Conservation (phyloP, 2,797 vertebrate species). For the Telmatherina bonti region DNA sequence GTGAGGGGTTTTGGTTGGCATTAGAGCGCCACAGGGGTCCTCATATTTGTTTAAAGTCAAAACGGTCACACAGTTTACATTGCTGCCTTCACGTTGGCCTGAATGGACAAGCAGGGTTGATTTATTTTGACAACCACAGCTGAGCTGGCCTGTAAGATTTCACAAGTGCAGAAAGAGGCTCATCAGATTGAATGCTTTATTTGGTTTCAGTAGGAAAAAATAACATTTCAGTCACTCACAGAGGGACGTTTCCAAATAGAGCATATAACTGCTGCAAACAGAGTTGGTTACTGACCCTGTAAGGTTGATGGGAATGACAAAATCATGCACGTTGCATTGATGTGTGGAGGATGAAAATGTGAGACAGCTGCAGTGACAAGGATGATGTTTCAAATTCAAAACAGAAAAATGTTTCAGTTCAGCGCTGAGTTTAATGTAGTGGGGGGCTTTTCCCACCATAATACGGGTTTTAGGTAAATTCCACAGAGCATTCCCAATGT, state of each 20-base stretch:
- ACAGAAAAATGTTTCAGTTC: too few species aligned
- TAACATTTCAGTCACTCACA: conserved; percentile 17
- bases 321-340: conserved; percentile 10
- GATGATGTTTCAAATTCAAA: background rate
- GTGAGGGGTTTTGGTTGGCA: conserved; percentile 10
- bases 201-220: conserved; percentile 24
- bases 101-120: conserved; percentile 51
- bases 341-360: conserved; percentile 4
- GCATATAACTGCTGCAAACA: conserved; percentile 8
- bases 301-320: conserved; percentile 1
- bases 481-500: conserved; percentile 41
- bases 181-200: conserved; percentile 24
- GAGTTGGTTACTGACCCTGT: conserved; percentile 22
- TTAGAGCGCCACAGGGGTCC: conserved; percentile 24
- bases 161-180: conserved; percentile 19
- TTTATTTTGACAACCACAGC: conserved; percentile 61
- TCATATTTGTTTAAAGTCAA: conserved; percentile 61
- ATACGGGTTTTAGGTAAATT: conserved; percentile 20
- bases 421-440: background rate
- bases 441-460: background rate
- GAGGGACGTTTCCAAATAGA: conserved; percentile 13
- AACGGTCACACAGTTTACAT: conserved; percentile 50
- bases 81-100: conserved; percentile 40
- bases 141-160: conserved; percentile 16
- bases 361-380: conserved; percentile 1